Percentiles rank a stretch among this genome's conserved stretches.
phyloP scores from a whole-genome alignment of 2,888 invertebrate genomes.

The Mycalesis mineus region DNA sequence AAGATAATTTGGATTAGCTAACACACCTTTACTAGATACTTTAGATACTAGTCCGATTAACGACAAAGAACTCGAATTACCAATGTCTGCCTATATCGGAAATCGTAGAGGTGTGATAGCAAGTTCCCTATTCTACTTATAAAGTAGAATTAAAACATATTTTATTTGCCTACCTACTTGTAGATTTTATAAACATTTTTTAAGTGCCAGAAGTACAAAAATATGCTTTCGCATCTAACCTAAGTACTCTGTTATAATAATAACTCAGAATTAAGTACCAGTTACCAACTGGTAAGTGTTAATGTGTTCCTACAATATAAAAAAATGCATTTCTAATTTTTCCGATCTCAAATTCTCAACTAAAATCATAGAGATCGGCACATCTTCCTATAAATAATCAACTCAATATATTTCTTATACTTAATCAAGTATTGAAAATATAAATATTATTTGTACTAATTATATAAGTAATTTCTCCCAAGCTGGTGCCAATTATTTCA shows the following conservation, averaged over 20 bases:
- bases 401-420: too few species aligned
- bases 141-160: not conserved
- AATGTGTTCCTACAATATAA: slow-evolving; percentile 7
- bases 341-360: not conserved
- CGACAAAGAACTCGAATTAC: too few species aligned
- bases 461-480: slow-evolving; percentile 26
- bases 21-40: too few species aligned
- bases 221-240: not conserved
- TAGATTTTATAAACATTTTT: not conserved
- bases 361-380: not conserved
- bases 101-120: too few species aligned
- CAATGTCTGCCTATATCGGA: too few species aligned
- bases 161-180: not conserved
- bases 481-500: slow-evolving; percentile 34
- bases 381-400: not conserved
- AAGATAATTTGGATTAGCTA: too few species aligned
- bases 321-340: slow-evolving; percentile 4
- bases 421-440: too few species aligned
- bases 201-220: slow-evolving; percentile 1
- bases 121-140: not conserved
- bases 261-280: not conserved
- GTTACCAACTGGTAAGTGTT: not conserved
- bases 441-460: too few species aligned
- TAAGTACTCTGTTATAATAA: not conserved
- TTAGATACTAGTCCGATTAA: too few species aligned